Base-by-base conservation (phyloP, 2,113 vertebrate species). In the Tonatia bakeri region DNA sequence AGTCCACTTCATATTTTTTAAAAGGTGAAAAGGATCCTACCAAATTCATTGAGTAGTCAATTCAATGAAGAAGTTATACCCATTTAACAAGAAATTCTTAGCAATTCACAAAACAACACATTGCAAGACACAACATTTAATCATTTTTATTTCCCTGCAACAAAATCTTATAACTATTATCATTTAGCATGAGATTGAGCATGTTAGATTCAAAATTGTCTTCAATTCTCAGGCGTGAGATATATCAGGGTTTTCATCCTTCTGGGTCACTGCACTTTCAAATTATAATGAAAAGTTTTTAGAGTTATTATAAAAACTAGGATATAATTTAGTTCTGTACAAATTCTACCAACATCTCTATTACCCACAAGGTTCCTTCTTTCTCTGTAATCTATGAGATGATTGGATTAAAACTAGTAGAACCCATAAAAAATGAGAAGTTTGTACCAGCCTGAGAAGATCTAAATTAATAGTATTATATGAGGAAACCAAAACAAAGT, bases 401-500 rank as follows among this genome's bases (percentile, higher is more conserved):
- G 24, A 89, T 8, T 31, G 76, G 14, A 81, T 85, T 82, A 72
- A 59, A 85, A 91, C 17, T 54, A 83, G 43, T 24, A 77, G 26
- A 54, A 28, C 4, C 16, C 67, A 88, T 52, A 59, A 59, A 94
- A 70, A 96, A 89, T 36, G 12, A 84, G 10, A 76, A 61, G 13
- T 72, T 40, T 85, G n/a, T 61, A 88, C 54, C 65, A 81, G 24
- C 7, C 22, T 92, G 9, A 92, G 38, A 90, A 54, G 50, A 87
- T 77, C 59, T 94, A 93, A 89, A 82, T 31, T 93, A 89, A 87
- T 31, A 17, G 19, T 69, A 84, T n/a, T 72, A 77, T 17, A 82
- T 24, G 28, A 82, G 87, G 85, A 92, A 94, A 89, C 11, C 40
- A 93, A 89, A 95, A 50, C 24, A 84, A 40, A 65, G 9, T 93